phyloP scores from a whole-genome alignment of 2,113 vertebrate genomes.

The Ramphastos sulfuratus region DNA sequence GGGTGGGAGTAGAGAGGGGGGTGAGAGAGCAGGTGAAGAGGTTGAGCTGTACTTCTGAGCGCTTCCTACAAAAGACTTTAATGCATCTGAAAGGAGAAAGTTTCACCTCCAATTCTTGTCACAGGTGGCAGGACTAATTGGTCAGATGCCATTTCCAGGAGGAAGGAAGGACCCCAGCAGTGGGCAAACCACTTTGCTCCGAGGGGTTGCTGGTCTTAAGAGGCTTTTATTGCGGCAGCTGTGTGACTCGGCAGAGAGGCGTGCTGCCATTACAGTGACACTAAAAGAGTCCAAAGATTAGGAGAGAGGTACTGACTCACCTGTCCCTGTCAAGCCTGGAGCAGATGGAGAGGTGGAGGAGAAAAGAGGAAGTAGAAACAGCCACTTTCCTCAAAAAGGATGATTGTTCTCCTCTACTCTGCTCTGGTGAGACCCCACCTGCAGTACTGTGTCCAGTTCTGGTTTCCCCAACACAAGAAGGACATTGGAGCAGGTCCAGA shows the following conservation, averaged over 20 bases:
- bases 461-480: too few relatives aligned
- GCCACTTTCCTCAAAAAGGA: fast-evolving
- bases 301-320: background rate
- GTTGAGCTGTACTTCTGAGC: background rate
- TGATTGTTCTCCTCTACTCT: background rate
- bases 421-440: too few relatives aligned
- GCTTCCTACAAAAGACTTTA: slow-evolving; percentile 22
- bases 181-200: slow-evolving; percentile 76
- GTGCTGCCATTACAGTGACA: slow-evolving; percentile 71
- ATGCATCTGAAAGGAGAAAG: slow-evolving; percentile 60
- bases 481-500: too few relatives aligned
- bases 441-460: too few relatives aligned
- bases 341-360: background rate
- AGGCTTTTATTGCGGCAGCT: slow-evolving; percentile 58
- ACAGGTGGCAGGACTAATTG: slow-evolving; percentile 30
- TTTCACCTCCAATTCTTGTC: slow-evolving; percentile 66
- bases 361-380: background rate
- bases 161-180: slow-evolving; percentile 54
- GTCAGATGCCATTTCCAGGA: slow-evolving; percentile 51
- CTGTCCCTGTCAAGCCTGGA: slow-evolving; percentile 50
- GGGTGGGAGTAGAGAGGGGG: background rate
- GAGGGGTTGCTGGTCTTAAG: slow-evolving; percentile 61
- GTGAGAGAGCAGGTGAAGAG: background rate
- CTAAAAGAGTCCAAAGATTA: slow-evolving; percentile 69
- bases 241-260: background rate